These are phyloP conservation scores for Formica aserva DNA, from an alignment of 2,888 invertebrate genomes.

Conservation along the genomic window DNA sequence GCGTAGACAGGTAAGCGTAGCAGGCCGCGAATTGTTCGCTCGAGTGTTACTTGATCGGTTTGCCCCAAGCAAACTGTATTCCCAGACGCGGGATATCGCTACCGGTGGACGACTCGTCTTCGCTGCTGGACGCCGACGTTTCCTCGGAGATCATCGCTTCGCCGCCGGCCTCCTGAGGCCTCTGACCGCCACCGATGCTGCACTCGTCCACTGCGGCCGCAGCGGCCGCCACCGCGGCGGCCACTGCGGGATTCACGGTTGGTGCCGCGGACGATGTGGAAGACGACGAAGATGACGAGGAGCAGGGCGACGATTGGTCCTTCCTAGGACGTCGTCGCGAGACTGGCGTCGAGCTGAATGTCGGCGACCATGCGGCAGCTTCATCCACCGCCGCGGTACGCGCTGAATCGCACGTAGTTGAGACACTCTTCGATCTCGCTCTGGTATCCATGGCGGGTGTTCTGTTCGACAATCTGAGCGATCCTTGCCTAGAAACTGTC, in stretches of 20 bases:
- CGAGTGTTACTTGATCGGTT: constrained; percentile 73
- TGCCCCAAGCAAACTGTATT: constrained; percentile 74
- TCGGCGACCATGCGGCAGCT: constrained; percentile 77
- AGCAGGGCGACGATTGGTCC: constrained; percentile 76
- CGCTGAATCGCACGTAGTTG: constrained; percentile 77
- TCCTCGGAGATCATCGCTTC: constrained; percentile 90
- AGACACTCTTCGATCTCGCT: constrained; percentile 82
- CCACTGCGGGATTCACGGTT: constrained; percentile 77
- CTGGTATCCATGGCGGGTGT: constrained; percentile 77
- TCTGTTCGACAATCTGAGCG: constrained; percentile 77
- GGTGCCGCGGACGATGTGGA: constrained; percentile 61
- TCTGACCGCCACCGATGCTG: constrained; percentile 75
- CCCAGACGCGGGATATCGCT: constrained; percentile 82
- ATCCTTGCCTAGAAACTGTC: constrained; percentile 80
- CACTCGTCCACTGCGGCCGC: constrained; percentile 83
- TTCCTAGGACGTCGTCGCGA: constrained; percentile 79
- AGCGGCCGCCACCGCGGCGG: constrained; percentile 81
- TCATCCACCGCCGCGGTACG: constrained; percentile 49
- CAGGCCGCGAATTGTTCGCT: constrained; percentile 22
- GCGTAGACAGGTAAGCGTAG: constrained; percentile 34
- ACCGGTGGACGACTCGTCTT: constrained; percentile 84
- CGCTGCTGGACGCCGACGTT: constrained; percentile 83
- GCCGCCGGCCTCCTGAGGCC: constrained; percentile 90
- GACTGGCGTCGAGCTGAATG: constrained; percentile 81
- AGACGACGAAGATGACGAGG: constrained; percentile 69